A percentile compares a stretch with the other conserved stretches of the same genome.
phyloP scores from a whole-genome alignment of 2,888 invertebrate genomes.

The Bellardia pandia region DNA sequence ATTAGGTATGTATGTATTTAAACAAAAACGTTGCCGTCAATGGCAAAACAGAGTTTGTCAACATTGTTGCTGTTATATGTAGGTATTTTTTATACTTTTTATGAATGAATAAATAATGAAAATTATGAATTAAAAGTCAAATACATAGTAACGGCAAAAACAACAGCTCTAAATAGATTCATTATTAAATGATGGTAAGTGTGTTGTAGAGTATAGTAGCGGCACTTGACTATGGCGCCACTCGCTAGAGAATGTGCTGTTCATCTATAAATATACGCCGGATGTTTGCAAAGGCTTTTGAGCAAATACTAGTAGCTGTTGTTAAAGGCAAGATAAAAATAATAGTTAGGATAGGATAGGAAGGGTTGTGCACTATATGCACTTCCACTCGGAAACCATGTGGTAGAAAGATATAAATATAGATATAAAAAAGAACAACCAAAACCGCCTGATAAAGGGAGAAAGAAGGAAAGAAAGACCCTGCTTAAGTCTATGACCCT shows the following conservation, averaged over 20 bases:
- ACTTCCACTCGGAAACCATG: too few relatives aligned
- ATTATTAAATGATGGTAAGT: conserved; percentile 16
- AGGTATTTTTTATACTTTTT: conserved; percentile 1
- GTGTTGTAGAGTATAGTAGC: neutral
- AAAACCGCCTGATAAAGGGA: too few relatives aligned
- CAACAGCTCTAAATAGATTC: neutral
- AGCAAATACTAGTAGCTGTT: neutral
- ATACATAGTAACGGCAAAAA: neutral
- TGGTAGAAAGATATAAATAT: too few relatives aligned
- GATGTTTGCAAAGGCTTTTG: neutral
- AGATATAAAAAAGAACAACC: too few relatives aligned
- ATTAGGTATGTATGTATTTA: too few relatives aligned
- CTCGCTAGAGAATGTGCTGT: neutral
- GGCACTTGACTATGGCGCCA: conserved; percentile 1
- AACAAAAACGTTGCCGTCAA: neutral
- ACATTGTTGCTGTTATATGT: neutral
- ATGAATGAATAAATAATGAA: conserved; percentile 45
- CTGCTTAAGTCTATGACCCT: too few relatives aligned
- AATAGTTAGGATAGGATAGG: too few relatives aligned
- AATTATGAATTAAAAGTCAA: conserved; percentile 30
- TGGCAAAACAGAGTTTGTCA: conserved; percentile 21
- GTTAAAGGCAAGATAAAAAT: too few relatives aligned
- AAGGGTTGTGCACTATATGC: too few relatives aligned
- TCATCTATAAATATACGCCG: conserved; percentile 1
- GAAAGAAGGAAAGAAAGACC: too few relatives aligned